Evolutionary conservation across 1,140 invertebrate genomes (phyloP).

Genomic region (Diachasmimorpha longicaudata): DNA sequence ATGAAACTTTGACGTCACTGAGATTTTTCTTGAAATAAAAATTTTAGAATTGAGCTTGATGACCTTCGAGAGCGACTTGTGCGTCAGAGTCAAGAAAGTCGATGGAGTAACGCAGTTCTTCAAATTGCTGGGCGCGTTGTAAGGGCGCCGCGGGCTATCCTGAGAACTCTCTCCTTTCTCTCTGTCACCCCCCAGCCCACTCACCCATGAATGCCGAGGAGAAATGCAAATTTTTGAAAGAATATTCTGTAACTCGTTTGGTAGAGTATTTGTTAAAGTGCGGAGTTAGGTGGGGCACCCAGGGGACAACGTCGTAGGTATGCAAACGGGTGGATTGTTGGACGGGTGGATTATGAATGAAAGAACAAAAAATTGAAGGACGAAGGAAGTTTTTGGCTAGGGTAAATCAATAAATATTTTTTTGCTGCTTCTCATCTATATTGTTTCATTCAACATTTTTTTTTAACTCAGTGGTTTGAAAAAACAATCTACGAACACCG

Average conservation of each 20-base stretch:
- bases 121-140: constrained; percentile 54
- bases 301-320: neutral
- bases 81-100: constrained; percentile 41
- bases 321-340: no score
- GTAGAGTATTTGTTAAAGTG: neutral
- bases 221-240: neutral
- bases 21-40: neutral
- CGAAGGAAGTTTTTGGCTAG: neutral
- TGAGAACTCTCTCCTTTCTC: constrained; percentile 51
- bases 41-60: constrained; percentile 43
- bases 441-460: constrained; percentile 12
- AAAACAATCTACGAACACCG: constrained; percentile 10
- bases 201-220: neutral
- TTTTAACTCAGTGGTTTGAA: constrained; percentile 12
- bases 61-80: constrained; percentile 44
- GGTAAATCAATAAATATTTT: neutral
- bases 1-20: neutral
- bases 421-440: neutral
- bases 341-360: neutral
- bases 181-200: constrained; percentile 31
- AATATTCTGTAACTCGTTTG: neutral
- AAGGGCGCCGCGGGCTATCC: constrained; percentile 48
- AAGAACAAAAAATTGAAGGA: neutral
- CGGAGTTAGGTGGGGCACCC: neutral
- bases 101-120: constrained; percentile 52